Evolutionary conservation across 2,888 invertebrate genomes (phyloP).

Genomic region (Cheiracanthium punctorium): DNA sequence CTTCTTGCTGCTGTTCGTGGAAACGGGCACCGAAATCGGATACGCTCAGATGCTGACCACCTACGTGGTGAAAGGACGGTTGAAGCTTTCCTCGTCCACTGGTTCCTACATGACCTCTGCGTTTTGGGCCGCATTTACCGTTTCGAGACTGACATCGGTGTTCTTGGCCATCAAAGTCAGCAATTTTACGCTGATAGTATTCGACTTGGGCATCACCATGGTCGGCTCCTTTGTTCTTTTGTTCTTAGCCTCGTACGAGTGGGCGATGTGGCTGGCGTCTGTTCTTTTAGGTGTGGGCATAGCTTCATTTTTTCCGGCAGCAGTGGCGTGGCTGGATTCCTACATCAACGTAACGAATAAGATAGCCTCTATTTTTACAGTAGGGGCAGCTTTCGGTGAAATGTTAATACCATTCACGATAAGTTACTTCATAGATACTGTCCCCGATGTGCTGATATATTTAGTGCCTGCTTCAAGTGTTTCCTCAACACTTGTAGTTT

Average conservation of each 20-base stretch:
- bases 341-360: conserved; percentile 77
- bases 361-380: conserved; percentile 77
- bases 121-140: conserved; percentile 77
- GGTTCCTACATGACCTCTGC: conserved; percentile 76
- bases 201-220: conserved; percentile 75
- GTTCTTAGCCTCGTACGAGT: conserved; percentile 73
- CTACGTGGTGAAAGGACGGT: conserved; percentile 75
- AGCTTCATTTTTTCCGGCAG: conserved; percentile 77
- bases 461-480: conserved; percentile 72
- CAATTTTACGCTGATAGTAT: conserved; percentile 76
- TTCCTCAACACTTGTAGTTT: conserved; percentile 26
- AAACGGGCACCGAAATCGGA: conserved; percentile 77
- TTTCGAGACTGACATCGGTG: conserved; percentile 75
- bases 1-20: conserved; percentile 76
- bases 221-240: conserved; percentile 75
- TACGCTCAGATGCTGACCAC: conserved; percentile 77
- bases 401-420: conserved; percentile 76
- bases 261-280: conserved; percentile 76
- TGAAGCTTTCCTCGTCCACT: conserved; percentile 74
- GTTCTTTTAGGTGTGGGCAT: conserved; percentile 77
- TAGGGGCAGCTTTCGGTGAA: conserved; percentile 77
- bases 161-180: conserved; percentile 76
- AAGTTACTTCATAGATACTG: conserved; percentile 75
- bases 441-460: conserved; percentile 76
- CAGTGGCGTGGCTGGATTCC: conserved; percentile 77